Percentiles rank a stretch among this genome's conserved stretches.
Evolutionary conservation across 23 tunicate genomes (phyloP).

Genomic region (Phallusia fumigata): DNA sequence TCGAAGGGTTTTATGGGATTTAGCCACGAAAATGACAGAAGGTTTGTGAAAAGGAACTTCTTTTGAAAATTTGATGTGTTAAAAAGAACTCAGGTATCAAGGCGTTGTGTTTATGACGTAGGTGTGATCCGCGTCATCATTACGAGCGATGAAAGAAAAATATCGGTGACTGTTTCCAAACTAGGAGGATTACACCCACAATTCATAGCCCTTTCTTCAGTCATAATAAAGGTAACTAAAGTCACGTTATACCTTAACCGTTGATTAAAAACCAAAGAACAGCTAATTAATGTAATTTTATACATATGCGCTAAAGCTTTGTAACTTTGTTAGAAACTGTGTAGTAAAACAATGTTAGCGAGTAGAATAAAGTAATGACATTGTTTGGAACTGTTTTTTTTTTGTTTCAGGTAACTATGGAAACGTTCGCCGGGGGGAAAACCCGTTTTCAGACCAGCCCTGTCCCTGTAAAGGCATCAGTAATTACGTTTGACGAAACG

Average conservation of each 20-base stretch:
- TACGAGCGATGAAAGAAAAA: background rate
- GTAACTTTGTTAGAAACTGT: no score
- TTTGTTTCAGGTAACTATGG: slow-evolving; percentile 13
- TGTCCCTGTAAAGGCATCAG: slow-evolving; percentile 15
- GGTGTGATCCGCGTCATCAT: background rate
- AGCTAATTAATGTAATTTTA: no score
- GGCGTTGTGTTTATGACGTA: background rate
- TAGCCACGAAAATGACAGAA: no score
- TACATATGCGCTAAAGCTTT: no score
- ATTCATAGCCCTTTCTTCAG: background rate
- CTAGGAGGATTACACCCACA: background rate
- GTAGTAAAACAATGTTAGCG: no score
- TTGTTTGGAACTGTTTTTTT: no score
- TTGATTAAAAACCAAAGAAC: no score
- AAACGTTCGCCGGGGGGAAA: background rate
- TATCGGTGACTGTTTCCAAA: slow-evolving; percentile 5
- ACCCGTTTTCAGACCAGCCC: slow-evolving; percentile 15
- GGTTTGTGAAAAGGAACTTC: no score
- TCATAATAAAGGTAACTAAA: slow-evolving; percentile 8
- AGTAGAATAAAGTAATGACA: no score
- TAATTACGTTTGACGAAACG: slow-evolving; percentile 14
- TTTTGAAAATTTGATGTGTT: no score
- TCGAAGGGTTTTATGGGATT: no score
- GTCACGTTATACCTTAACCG: background rate
- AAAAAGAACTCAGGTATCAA: no score